Percentiles rank a stretch among this genome's conserved stretches.
Conservation (phyloP, 2,888 invertebrate species). For the Alsophila aescularia region DNA sequence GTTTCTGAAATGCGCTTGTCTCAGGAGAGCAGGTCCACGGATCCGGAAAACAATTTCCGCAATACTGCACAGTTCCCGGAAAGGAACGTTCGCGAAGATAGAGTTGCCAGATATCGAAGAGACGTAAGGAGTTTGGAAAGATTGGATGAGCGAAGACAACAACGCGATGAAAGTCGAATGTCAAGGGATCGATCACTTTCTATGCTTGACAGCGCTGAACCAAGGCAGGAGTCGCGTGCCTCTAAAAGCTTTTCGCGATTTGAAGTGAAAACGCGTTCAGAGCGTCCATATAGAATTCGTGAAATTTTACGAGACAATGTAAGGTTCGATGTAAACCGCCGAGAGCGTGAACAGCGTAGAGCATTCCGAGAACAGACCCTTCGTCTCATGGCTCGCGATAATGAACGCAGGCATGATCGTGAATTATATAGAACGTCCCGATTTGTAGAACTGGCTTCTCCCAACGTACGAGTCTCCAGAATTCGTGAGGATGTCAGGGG, state of each 20-base stretch:
- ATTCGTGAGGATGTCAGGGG: not conserved
- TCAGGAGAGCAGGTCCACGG: not conserved
- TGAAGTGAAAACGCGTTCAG: not conserved
- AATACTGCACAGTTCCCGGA: slow-evolving; percentile 1
- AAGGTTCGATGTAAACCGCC: not conserved
- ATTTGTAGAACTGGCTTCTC: not conserved
- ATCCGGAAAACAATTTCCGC: slow-evolving; percentile 3
- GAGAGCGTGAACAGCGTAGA: slow-evolving; percentile 9
- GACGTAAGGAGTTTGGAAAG: slow-evolving; percentile 13
- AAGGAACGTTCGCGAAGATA: slow-evolving; percentile 11
- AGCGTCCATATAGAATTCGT: slow-evolving; percentile 3
- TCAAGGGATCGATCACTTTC: slow-evolving; percentile 1
- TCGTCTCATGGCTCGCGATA: not conserved
- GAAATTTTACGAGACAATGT: not conserved
- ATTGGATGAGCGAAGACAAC: slow-evolving; percentile 17
- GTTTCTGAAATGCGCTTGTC: not conserved
- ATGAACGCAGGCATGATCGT: slow-evolving; percentile 4
- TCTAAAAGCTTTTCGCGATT: too few species aligned
- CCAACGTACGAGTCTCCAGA: not conserved
- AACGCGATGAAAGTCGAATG: slow-evolving; percentile 10
- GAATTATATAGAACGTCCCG: not conserved
- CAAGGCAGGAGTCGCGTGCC: slow-evolving; percentile 10
- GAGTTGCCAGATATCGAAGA: slow-evolving; percentile 7
- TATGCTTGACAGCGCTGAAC: slow-evolving; percentile 7
- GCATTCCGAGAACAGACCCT: not conserved